Conservation (phyloP, 2,888 invertebrate genomes). For the Philereme transversata region DNA sequence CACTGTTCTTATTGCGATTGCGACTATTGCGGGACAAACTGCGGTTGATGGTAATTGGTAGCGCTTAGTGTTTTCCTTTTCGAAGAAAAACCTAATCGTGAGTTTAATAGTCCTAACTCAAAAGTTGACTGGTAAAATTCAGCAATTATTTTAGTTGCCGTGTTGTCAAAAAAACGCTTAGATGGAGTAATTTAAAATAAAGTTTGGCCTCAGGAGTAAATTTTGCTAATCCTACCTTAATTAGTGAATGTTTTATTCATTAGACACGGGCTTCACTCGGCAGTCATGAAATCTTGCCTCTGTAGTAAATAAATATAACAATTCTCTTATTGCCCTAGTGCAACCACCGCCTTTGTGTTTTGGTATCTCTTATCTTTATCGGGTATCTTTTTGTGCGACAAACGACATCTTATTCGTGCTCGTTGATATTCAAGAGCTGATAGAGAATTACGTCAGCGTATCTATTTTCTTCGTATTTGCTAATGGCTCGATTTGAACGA, state of each 20-base stretch:
- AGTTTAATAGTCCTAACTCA: conserved; percentile 3
- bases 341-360: conserved; percentile 35
- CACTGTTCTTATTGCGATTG: conserved; percentile 30
- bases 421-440: conserved; percentile 41
- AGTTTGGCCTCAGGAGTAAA: conserved; percentile 21
- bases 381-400: conserved; percentile 37
- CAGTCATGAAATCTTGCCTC: conserved; percentile 43
- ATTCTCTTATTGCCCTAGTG: conserved; percentile 29
- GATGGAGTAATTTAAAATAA: conserved; percentile 23
- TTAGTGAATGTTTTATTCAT: conserved; percentile 53
- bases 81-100: conserved; percentile 14
- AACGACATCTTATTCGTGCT: conserved; percentile 43
- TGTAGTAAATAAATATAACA: conserved; percentile 40
- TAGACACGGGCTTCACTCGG: conserved; percentile 37
- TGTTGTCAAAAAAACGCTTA: conserved; percentile 7
- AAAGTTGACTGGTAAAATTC: background rate
- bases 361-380: conserved; percentile 35
- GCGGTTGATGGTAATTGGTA: conserved; percentile 22
- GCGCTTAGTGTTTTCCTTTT: conserved; percentile 15
- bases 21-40: conserved; percentile 37
- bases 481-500: conserved; percentile 38
- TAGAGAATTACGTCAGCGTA: conserved; percentile 42
- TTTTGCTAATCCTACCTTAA: conserved; percentile 43
- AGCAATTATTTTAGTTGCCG: conserved; percentile 10
- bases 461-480: conserved; percentile 34